Conservation (phyloP, 2,888 invertebrate species). For the Acanthosoma haemorrhoidale region DNA sequence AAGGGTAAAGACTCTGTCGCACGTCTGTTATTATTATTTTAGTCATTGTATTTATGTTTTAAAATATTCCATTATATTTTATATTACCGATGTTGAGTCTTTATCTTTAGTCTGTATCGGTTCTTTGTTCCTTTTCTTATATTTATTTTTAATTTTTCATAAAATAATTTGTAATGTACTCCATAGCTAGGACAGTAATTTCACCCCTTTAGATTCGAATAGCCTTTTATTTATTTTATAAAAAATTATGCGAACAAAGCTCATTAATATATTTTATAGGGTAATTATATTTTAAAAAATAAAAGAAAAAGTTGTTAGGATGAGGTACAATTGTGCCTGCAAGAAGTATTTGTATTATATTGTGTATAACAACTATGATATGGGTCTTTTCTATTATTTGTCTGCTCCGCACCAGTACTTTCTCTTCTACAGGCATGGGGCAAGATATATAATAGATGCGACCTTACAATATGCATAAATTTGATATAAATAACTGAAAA, state of each 20-base stretch:
- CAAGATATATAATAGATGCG: no score
- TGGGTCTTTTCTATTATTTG: no score
- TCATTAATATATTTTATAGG: neutral
- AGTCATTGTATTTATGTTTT: neutral
- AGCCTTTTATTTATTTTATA: neutral
- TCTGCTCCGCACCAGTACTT: no score
- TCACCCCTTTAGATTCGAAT: neutral
- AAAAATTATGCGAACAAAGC: neutral
- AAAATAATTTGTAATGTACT: no score
- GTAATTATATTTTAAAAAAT: slow-evolving; percentile 4
- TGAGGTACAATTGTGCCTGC: neutral
- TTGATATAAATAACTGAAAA: slow-evolving; percentile 15
- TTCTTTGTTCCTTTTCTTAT: slow-evolving; percentile 28
- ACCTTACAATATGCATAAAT: neutral
- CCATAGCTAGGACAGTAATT: neutral
- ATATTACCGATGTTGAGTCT: neutral
- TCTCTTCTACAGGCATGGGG: no score
- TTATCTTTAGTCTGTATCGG: slow-evolving; percentile 21
- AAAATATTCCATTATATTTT: neutral
- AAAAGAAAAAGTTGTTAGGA: no score
- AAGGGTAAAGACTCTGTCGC: neutral
- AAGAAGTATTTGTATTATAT: neutral
- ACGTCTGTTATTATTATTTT: no score
- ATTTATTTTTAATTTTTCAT: no score
- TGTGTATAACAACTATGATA: neutral